Evolutionary conservation across 2,888 invertebrate genomes (phyloP).

Genomic region (Sinhomidia bicolor): DNA sequence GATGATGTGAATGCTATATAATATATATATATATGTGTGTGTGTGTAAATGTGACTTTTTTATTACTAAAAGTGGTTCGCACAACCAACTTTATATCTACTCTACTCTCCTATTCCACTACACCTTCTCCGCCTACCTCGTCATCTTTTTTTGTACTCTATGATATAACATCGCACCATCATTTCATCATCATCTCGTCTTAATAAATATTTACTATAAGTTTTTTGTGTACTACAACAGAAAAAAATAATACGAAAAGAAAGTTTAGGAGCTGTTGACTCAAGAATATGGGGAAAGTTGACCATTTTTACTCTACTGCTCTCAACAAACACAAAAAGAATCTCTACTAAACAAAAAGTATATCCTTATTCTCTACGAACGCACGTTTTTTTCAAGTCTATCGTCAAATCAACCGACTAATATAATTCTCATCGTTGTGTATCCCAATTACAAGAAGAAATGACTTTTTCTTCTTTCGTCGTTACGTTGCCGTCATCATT

Average conservation of each 20-base stretch:
- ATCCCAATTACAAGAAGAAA: conserved; percentile 50
- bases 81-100: no score
- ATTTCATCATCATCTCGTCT: conserved; percentile 11
- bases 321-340: not conserved
- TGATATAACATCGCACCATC: not conserved
- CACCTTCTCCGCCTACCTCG: conserved; percentile 6
- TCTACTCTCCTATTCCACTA: conserved; percentile 14
- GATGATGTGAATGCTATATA: conserved; percentile 8
- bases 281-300: conserved; percentile 11
- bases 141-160: not conserved
- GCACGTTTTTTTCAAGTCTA: not conserved
- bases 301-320: not conserved
- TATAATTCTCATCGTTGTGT: conserved; percentile 45
- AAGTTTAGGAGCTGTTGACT: not conserved
- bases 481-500: not conserved
- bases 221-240: not conserved
- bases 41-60: not conserved
- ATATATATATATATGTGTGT: no score
- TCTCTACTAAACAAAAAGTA: no score
- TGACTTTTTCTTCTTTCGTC: conserved; percentile 19
- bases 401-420: conserved; percentile 43
- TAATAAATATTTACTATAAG: conserved; percentile 14
- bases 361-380: not conserved
- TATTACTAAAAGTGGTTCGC: conserved; percentile 22
- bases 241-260: conserved; percentile 15